Evolutionary conservation across 2,888 invertebrate species (phyloP), one percentile per base, ranked within the genome.

Genomic region (Synanthedon tipuliformis): DNA sequence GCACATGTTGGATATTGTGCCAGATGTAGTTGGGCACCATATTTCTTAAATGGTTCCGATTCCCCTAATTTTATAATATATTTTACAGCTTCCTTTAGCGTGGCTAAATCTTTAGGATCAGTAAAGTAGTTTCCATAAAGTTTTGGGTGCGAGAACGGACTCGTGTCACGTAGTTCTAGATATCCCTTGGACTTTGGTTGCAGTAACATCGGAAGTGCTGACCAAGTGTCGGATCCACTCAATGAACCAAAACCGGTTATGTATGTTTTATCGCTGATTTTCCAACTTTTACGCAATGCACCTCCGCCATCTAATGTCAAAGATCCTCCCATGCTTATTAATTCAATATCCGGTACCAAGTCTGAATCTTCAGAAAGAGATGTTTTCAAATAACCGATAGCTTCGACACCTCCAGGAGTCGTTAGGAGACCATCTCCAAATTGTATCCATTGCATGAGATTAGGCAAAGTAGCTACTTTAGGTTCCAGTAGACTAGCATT

Each of bases 111-210:
- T 54, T 88, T 84, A 12, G 90, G 89, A 66, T 94, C 90, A 0
- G 89, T 88, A 55, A 95, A 90, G 69, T 95, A 96, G 63, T 96
- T 94, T 0, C 94, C 92, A 63, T 93, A 91, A 54, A 97, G 88
- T 56, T 91, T 88, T 0, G 97, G 95, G 65, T 91, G 90, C 2
- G 93, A 90, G 52, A 90, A 88, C 0, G 95, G 94, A 78, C 95
- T 90, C n/a, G 88, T 89, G 40, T 92, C 92, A 61, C 89, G 89
- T 1, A 97, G 86, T 68, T 89, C 90, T 0, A 95, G 69, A 8
- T 89, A 88, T 0, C 95, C 95, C 55, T 88, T 88, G 4, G 95
- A 95, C 70, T 90, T 90, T 0, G 95, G 95, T 61, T 93, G 90
- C 52, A 94, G 89, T 13, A 94, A 80, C 71, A 94, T 91, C 0